Evolutionary conservation across 30 jellyfish, hydroid and myxozoan species (phyloP).

Genomic region (Rhopilema esculentum): DNA sequence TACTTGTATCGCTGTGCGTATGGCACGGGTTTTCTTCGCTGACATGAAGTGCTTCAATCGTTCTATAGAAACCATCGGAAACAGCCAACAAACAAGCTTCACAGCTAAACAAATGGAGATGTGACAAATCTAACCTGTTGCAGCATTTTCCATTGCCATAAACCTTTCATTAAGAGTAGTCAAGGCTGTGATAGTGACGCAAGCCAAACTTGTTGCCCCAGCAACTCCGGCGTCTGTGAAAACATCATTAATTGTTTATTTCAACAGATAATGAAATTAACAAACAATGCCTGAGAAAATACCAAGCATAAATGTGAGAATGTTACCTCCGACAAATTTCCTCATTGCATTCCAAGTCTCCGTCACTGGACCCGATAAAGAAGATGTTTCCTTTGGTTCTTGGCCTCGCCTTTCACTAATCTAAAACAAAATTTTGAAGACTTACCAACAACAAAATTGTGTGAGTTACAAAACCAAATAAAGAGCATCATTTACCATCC

Average conservation of each 20-base stretch:
- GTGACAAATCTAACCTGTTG: conserved; percentile 84
- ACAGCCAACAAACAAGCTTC: neutral
- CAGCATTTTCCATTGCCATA: conserved; percentile 97
- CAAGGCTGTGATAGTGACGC: conserved; percentile 94
- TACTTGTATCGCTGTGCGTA: too few relatives aligned
- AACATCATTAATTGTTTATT: neutral
- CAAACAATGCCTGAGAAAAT: neutral
- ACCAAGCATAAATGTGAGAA: neutral
- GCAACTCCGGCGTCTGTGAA: conserved; percentile 80
- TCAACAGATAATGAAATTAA: neutral
- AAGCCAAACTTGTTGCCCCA: conserved; percentile 95
- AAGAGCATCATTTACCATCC: too few relatives aligned
- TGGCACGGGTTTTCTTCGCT: too few relatives aligned
- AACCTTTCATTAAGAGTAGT: conserved; percentile 83
- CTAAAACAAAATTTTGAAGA: conserved; percentile 16
- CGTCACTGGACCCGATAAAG: conserved; percentile 93
- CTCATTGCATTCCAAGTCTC: conserved; percentile 99
- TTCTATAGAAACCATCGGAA: too few relatives aligned
- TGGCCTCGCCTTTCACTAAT: conserved; percentile 89
- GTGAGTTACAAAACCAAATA: too few relatives aligned
- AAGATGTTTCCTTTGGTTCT: conserved; percentile 81
- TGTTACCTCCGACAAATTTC: conserved; percentile 83
- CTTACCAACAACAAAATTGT: neutral
- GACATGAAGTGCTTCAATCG: too few relatives aligned
- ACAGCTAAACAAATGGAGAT: too few relatives aligned